These are phyloP conservation scores for Scytalopus superciliaris DNA, from an alignment of 2,113 vertebrate genomes.

Conservation along the genomic window DNA sequence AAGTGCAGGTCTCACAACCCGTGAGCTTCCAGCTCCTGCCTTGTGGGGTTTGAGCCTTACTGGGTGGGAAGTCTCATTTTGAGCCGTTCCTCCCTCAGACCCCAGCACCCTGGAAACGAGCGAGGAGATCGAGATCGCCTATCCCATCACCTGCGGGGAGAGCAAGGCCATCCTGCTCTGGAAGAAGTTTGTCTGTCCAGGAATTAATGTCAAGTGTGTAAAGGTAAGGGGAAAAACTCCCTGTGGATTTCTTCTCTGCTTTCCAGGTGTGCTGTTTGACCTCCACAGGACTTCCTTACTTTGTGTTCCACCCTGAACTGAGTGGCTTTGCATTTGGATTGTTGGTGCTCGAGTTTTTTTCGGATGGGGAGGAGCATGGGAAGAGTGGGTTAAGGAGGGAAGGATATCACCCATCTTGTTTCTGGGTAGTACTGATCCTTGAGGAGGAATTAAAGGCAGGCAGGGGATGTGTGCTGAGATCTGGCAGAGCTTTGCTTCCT, in stretches of 20 bases:
- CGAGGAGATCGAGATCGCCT: constrained; percentile 88
- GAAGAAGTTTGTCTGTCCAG: constrained; percentile 96
- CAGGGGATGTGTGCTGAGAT: not conserved
- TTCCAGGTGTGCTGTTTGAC: not conserved
- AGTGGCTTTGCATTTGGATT: not conserved
- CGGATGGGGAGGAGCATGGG: not conserved
- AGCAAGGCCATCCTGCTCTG: constrained; percentile 91
- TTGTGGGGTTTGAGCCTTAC: not conserved
- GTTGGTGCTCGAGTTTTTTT: not conserved
- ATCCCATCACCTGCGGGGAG: constrained; percentile 93
- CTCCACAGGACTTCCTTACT: not conserved
- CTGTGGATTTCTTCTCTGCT: not conserved
- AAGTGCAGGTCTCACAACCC: not conserved
- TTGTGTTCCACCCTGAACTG: not conserved
- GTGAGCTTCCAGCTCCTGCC: not conserved
- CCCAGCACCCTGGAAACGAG: constrained; percentile 76
- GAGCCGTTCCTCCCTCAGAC: constrained; percentile 68
- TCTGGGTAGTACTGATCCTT: not conserved
- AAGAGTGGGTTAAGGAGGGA: not conserved
- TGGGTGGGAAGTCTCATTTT: not conserved
- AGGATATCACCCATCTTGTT: not conserved
- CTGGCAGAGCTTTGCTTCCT: not conserved
- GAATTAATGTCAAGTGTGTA: constrained; percentile 93
- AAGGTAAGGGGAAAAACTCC: constrained; percentile 76
- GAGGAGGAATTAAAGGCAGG: not conserved